A percentile compares a stretch with the other conserved stretches of the same genome.
phyloP scores from a whole-genome alignment of 53 echinoderm and acorn worm species.

The Glandiceps talaboti region DNA sequence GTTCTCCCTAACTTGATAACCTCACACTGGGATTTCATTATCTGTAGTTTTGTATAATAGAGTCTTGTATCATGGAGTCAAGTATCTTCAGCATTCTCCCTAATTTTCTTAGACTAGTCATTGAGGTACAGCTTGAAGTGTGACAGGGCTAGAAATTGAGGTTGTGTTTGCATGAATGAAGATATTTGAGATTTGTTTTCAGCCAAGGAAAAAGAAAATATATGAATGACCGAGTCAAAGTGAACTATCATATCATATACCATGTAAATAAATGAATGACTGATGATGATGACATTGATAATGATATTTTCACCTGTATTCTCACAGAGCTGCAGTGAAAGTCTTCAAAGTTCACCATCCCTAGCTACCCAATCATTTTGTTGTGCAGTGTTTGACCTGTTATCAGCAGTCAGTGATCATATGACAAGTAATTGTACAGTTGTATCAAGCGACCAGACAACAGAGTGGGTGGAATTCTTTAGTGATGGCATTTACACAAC shows the following conservation, averaged over 20 bases:
- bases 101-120: too few species aligned
- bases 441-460: constrained; percentile 20
- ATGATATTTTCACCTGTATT: too few species aligned
- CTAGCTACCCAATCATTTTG: constrained; percentile 18
- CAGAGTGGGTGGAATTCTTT: constrained; percentile 41
- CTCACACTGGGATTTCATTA: background rate
- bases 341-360: constrained; percentile 5
- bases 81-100: too few species aligned
- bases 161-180: background rate
- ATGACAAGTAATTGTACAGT: constrained; percentile 16
- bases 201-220: too few species aligned
- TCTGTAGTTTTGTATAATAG: too few species aligned
- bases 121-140: background rate
- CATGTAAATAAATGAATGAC: too few species aligned
- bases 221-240: too few species aligned
- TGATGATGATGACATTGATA: constrained; percentile 1
- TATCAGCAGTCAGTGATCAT: constrained; percentile 33
- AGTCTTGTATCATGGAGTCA: too few species aligned
- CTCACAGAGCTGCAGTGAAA: constrained; percentile 60
- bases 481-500: constrained; percentile 19
- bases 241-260: too few species aligned
- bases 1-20: too few species aligned
- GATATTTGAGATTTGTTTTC: too few species aligned
- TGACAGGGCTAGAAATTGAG: background rate
- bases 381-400: constrained; percentile 45